A percentile compares a stretch with the other conserved stretches of the same genome.
Conservation (phyloP, 2,888 invertebrate genomes). For the Drosophila diplacantha region DNA sequence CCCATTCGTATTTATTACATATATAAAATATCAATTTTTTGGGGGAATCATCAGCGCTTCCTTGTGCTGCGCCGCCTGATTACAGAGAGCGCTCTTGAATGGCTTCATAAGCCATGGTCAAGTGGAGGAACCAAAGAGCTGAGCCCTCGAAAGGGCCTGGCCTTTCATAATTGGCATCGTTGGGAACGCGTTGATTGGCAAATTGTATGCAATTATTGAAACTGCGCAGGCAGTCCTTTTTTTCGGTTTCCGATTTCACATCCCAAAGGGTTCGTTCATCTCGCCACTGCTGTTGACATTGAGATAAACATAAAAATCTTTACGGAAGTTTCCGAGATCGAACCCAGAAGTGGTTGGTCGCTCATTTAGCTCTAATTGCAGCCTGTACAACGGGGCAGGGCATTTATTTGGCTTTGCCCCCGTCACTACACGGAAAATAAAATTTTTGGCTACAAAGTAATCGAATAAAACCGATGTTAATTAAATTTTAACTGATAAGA, state of each 20-base stretch:
- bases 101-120: conserved; percentile 69
- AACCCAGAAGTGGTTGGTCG: conserved; percentile 30
- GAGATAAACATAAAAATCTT: conserved; percentile 47
- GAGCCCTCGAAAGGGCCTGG: conserved; percentile 36
- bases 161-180: conserved; percentile 64
- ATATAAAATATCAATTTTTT: conserved; percentile 71
- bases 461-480: background rate
- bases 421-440: conserved; percentile 10
- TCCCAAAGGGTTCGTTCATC: conserved; percentile 65
- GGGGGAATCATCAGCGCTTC: conserved; percentile 32
- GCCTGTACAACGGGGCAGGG: conserved; percentile 45
- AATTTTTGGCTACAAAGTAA: background rate
- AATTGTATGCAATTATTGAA: conserved; percentile 69
- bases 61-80: conserved; percentile 46
- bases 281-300: conserved; percentile 59
- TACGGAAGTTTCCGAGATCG: conserved; percentile 55
- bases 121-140: conserved; percentile 25
- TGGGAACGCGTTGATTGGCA: conserved; percentile 70
- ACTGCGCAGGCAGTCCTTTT: conserved; percentile 26
- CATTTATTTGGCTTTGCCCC: conserved; percentile 45
- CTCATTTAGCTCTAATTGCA: conserved; percentile 58
- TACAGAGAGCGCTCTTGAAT: conserved; percentile 56
- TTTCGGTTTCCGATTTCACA: conserved; percentile 25
- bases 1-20: conserved; percentile 26
- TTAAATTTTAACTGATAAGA: background rate